phyloP scores from a whole-genome alignment of 2,888 invertebrate species.

The Pseudanteris insignis region DNA sequence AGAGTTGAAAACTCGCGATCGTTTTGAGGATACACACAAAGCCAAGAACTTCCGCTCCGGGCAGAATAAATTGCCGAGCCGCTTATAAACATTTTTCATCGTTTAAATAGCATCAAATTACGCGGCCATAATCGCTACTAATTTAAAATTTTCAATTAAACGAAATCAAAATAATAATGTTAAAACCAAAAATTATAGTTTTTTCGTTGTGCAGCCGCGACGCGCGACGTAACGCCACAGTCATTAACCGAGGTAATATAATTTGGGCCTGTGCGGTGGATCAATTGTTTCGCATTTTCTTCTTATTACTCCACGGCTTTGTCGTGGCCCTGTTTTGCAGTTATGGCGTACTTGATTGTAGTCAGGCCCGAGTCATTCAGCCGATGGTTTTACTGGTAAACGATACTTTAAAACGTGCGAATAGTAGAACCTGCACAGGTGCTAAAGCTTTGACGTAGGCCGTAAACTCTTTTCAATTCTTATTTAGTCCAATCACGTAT shows the following conservation, averaged over 20 bases:
- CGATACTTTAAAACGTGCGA: conserved; percentile 25
- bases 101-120: no score
- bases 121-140: no score
- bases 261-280: conserved; percentile 6
- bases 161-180: no score
- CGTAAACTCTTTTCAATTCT: conserved; percentile 56
- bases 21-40: conserved; percentile 24
- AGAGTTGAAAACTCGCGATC: conserved; percentile 31
- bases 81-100: conserved; percentile 15
- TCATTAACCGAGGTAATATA: not conserved
- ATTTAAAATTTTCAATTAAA: no score
- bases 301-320: no score
- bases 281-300: conserved; percentile 7
- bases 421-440: conserved; percentile 38
- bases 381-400: conserved; percentile 16
- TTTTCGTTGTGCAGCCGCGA: no score
- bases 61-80: conserved; percentile 18
- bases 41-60: conserved; percentile 34
- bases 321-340: conserved; percentile 7
- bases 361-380: no score
- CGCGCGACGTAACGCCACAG: not conserved
- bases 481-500: conserved; percentile 63
- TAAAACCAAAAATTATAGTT: no score
- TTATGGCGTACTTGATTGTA: conserved; percentile 10
- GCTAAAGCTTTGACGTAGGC: conserved; percentile 50